Percentiles rank a stretch among this genome's conserved stretches.
phyloP scores from a whole-genome alignment of 2,888 invertebrate genomes.

The Clunio marinus region DNA sequence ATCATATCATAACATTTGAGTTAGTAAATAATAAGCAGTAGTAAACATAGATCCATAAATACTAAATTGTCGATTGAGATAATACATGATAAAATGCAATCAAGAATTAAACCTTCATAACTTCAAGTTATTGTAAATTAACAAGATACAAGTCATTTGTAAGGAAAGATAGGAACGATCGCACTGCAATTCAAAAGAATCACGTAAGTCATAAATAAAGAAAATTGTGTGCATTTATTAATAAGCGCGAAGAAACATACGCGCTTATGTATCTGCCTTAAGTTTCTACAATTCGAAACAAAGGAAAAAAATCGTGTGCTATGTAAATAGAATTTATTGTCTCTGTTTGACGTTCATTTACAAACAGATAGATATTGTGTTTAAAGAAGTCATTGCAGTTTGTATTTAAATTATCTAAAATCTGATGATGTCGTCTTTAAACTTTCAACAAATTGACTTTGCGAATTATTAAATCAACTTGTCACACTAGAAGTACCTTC shows the following conservation, averaged over 20 bases:
- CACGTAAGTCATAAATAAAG: constrained; percentile 10
- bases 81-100: constrained; percentile 23
- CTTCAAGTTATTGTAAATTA: constrained; percentile 6
- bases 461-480: too few species aligned
- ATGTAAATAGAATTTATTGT: constrained; percentile 18
- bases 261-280: constrained; percentile 23
- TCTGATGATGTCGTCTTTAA: constrained; percentile 9
- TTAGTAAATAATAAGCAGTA: constrained; percentile 24
- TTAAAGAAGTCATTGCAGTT: background rate
- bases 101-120: constrained; percentile 5
- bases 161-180: background rate
- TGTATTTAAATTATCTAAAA: background rate
- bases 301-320: constrained; percentile 32
- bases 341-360: constrained; percentile 19
- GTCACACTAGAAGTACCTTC: too few species aligned
- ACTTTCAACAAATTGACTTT: background rate
- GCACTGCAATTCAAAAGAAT: background rate
- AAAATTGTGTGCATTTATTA: constrained; percentile 27
- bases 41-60: constrained; percentile 4
- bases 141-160: background rate
- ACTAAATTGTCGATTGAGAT: constrained; percentile 29
- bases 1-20: constrained; percentile 23
- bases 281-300: constrained; percentile 17
- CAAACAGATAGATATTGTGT: background rate
- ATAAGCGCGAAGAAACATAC: constrained; percentile 13